Percentiles rank a stretch among this genome's conserved stretches.
Evolutionary conservation across 2,888 invertebrate genomes (phyloP).

Genomic region (Allygus modestus): DNA sequence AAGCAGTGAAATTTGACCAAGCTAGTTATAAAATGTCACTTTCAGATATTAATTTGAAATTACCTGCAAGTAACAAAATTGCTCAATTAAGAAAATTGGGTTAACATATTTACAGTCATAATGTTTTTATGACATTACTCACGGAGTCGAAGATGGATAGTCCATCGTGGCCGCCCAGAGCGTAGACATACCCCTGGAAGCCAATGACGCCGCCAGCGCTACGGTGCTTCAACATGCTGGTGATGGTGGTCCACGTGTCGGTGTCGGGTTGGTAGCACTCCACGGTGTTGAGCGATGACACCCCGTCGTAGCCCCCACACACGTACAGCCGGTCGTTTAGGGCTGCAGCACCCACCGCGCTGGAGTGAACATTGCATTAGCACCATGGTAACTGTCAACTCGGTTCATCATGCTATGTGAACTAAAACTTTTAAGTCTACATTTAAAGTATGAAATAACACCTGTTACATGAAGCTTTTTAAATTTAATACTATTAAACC

Average conservation of each 20-base stretch:
- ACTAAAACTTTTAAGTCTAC: not conserved
- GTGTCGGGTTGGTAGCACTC: slow-evolving; percentile 87
- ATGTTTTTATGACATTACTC: slow-evolving; percentile 44
- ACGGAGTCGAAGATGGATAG: slow-evolving; percentile 91
- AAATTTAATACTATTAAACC: too few relatives aligned
- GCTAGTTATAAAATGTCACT: too few relatives aligned
- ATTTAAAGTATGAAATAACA: not conserved
- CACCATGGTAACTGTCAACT: not conserved
- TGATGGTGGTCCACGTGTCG: slow-evolving; percentile 85
- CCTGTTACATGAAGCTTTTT: too few relatives aligned
- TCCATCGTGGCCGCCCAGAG: slow-evolving; percentile 93
- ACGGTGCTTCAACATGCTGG: slow-evolving; percentile 84
- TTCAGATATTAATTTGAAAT: too few relatives aligned
- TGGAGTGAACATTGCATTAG: slow-evolving; percentile 73
- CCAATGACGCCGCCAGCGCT: slow-evolving; percentile 86
- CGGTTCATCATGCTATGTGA: not conserved
- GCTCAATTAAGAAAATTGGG: too few relatives aligned
- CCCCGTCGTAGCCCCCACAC: slow-evolving; percentile 91
- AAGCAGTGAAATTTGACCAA: too few relatives aligned
- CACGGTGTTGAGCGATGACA: slow-evolving; percentile 88
- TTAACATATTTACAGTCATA: too few relatives aligned
- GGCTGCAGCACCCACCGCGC: slow-evolving; percentile 89
- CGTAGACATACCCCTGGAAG: slow-evolving; percentile 85
- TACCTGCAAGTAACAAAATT: too few relatives aligned
- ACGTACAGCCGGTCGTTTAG: slow-evolving; percentile 89